Evolutionary conservation across 2,113 vertebrate species (phyloP).

Genomic region (Sterrhoptilus dennistouni): DNA sequence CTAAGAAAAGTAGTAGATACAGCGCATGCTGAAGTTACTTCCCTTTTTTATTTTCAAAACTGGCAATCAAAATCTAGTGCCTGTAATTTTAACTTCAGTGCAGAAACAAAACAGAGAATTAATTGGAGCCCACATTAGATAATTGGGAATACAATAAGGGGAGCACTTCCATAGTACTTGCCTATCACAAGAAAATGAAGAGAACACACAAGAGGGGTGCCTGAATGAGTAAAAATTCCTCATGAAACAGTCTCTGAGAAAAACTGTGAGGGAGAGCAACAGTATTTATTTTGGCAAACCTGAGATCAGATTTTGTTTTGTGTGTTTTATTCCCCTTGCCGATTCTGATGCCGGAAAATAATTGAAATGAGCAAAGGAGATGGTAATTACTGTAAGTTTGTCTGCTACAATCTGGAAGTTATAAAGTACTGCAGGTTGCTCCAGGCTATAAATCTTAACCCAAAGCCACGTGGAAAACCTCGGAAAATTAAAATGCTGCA

Average conservation of each 20-base stretch:
- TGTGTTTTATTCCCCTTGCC: not conserved
- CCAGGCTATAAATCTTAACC: not conserved
- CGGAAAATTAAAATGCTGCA: slow-evolving; percentile 39
- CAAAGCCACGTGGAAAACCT: slow-evolving; percentile 14
- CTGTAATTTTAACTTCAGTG: not conserved
- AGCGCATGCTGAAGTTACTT: rapidly evolving
- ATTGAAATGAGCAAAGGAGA: not conserved
- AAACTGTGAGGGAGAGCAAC: not conserved
- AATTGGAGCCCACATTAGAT: not conserved
- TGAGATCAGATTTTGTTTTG: not conserved
- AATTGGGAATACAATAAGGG: not conserved
- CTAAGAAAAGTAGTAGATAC: not conserved
- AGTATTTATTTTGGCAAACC: slow-evolving; percentile 4
- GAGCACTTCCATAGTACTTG: not conserved
- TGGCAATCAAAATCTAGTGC: not conserved
- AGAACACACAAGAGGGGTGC: not conserved
- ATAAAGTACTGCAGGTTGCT: slow-evolving; percentile 1
- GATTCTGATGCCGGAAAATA: not conserved
- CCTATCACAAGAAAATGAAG: not conserved
- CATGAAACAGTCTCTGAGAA: not conserved
- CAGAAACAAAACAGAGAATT: not conserved
- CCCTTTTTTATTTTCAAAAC: not conserved
- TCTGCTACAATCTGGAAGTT: slow-evolving; percentile 7
- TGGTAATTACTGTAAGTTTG: not conserved
- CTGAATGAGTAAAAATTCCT: not conserved